Base-by-base conservation (phyloP, 92 coral and sea anemone genomes). In the Epizoanthus illoricatus region DNA sequence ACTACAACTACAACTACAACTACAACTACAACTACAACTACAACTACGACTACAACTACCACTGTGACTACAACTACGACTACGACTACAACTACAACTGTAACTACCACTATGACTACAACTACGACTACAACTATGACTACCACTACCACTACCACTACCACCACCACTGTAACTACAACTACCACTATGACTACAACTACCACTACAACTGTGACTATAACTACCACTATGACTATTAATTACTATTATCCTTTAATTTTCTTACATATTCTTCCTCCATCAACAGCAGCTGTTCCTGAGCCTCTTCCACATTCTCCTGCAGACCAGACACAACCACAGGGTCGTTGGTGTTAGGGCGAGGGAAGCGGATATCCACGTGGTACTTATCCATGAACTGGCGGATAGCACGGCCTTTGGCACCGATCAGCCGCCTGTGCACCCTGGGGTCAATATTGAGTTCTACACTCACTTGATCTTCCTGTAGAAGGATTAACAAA, bases 321-420 rank as follows among this genome's bases (percentile, higher is more conserved):
- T 89, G 94, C 20, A 83, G 86, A 19, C 99, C 99, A n/a, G 90
- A 82, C 74, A 97, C 92, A 74, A 82, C 90, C 39, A 97, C 99
- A 75, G 94, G 93, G 15, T 94, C 99, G 23, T 88, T 84, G 57
- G 89, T 83, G 93, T 92, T 94, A 55, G 84, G 87, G 33, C 98
- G 95, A 2, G 99, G 99, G 88, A 97, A 97, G 55, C 99, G 98
- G 47, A 97, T 94, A 85, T 97, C 99, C 16, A 97, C 99, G 40
- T 87, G 94, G 81, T 90, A 97, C 57, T 84, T 84, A 1, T 94
- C 99, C 99, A 97, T 97, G 80, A 97, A 90, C 84, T 89, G 90
- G 28, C 99, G 98, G 52, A 97, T 93, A 76, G 91, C 79, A 19
- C 97, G 94, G 0, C 99, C 99, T 78, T 91, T 94, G 52, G 97